Base-by-base conservation (phyloP, 37 sponge, comb jelly and placozoan genomes). In the Chondrosia reniformis region DNA sequence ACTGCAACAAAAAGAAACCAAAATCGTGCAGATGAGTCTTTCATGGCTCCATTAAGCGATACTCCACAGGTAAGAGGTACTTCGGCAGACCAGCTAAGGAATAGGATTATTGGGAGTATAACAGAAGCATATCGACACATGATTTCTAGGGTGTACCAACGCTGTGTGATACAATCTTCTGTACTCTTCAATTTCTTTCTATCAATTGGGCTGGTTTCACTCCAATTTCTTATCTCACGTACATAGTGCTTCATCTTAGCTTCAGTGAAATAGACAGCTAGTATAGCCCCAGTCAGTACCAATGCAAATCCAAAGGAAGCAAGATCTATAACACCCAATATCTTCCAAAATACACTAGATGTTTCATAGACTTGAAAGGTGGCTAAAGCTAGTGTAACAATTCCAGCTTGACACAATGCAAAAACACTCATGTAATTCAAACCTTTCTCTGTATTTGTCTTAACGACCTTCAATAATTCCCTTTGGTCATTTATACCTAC, bases 61-160 rank as follows among this genome's bases (percentile, higher is more conserved):
- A 69, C 39, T 25, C 72, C 72, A 69, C 72, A 69, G 43, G 44
- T 69, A 24, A 69, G 13, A 34, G 72, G 72, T 3, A 34, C 22
- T 24, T 69, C 72, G 22, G 72, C 39, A 4, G 72, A 19, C 72
- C 72, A 69, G 8, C 44, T 39, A 13, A 69, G 24, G 22, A 69
- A 0, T 41, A 69, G 72, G 41, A 69, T 21, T 4, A 39, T 2
- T 3, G 72, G 72, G 4, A 34, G 24, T 41, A 69, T 6, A 2
- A 17, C 72, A 38, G 72, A 69, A 25, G 72, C 32, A 69, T n/a
- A 39, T 13, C 72, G 72, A 41, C 39, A 43, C 22, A 41, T 44
- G 42, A 69, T 69, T 6, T 69, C 72, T 17, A 69, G 43, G 1
- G 72, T 41, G 9, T 69, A 69, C 72, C 72, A 69, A 13, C 43